Conservation (phyloP, 2,888 invertebrate species). For the Galeopsomyia nigrocyanea region DNA sequence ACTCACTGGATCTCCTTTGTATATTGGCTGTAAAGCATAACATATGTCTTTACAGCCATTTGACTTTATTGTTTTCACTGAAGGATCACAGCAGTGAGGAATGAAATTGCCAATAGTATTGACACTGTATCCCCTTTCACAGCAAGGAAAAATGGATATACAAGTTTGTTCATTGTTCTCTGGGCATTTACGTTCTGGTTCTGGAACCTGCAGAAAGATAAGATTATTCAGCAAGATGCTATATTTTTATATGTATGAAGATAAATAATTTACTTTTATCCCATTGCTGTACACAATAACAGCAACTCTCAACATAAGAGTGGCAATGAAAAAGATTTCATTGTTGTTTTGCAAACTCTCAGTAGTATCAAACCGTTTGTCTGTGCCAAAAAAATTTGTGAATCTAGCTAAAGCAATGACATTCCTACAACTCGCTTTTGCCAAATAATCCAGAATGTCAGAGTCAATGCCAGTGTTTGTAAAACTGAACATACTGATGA, state of each 20-base stretch:
- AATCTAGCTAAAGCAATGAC: conserved; percentile 25
- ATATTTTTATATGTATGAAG: background rate
- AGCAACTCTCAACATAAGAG: conserved; percentile 72
- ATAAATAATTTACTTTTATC: conserved; percentile 26
- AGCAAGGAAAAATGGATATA: conserved; percentile 15
- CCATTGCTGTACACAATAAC: conserved; percentile 27
- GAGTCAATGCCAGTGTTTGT: conserved; percentile 12
- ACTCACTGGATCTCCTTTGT: conserved; percentile 70
- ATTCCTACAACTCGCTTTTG: conserved; percentile 14
- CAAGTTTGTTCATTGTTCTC: conserved; percentile 8
- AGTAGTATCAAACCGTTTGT: conserved; percentile 19
- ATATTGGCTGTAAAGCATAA: conserved; percentile 77
- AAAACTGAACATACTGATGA: conserved; percentile 28
- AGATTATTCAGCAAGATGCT: background rate
- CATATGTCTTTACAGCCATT: conserved; percentile 67
- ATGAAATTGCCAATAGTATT: conserved; percentile 69
- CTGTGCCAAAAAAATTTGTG: conserved; percentile 72
- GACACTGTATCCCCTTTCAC: conserved; percentile 33
- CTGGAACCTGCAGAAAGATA: conserved; percentile 10
- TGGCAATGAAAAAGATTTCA: conserved; percentile 72
- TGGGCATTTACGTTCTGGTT: conserved; percentile 1
- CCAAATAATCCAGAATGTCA: conserved; percentile 7
- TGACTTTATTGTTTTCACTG: conserved; percentile 74
- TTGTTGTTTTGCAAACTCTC: conserved; percentile 59
- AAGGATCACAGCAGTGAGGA: conserved; percentile 91